Evolutionary conservation across 2,113 vertebrate genomes (phyloP).

Genomic region (Sylvia atricapilla): DNA sequence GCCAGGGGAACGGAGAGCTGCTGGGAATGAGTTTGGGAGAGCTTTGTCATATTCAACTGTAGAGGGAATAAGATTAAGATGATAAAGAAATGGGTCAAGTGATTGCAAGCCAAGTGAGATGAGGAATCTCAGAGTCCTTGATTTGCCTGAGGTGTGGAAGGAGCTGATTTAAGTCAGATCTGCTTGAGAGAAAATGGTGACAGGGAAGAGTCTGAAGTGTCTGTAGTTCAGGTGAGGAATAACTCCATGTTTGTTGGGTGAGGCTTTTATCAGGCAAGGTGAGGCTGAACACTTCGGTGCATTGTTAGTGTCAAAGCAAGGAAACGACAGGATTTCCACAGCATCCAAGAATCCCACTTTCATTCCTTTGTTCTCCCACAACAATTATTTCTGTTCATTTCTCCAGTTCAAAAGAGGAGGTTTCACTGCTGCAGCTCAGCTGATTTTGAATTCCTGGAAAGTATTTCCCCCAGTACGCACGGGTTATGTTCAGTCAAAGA

Average conservation of each 20-base stretch:
- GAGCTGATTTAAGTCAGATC: constrained; percentile 12
- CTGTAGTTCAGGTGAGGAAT: not conserved
- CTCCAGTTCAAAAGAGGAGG: not conserved
- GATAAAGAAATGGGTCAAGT: constrained; percentile 21
- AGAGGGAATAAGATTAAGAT: not conserved
- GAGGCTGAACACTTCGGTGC: not conserved
- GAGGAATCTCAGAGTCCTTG: not conserved
- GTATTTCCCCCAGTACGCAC: not conserved
- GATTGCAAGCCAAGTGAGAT: constrained; percentile 19
- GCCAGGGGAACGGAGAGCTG: not conserved
- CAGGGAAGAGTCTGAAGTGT: not conserved
- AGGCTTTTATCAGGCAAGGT: not conserved
- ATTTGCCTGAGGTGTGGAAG: constrained; percentile 24
- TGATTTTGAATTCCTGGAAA: not conserved
- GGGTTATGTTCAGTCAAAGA: not conserved
- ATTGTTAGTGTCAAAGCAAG: not conserved
- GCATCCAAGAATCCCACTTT: not conserved
- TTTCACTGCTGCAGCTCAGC: not conserved
- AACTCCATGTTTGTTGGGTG: not conserved
- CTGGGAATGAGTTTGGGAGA: constrained; percentile 13
- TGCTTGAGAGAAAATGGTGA: not conserved
- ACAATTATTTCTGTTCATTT: not conserved
- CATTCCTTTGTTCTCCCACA: not conserved
- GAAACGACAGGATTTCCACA: not conserved
- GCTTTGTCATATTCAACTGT: not conserved